phyloP scores from a whole-genome alignment of 2,888 invertebrate genomes.

The Trichogramma dendrolimi region DNA sequence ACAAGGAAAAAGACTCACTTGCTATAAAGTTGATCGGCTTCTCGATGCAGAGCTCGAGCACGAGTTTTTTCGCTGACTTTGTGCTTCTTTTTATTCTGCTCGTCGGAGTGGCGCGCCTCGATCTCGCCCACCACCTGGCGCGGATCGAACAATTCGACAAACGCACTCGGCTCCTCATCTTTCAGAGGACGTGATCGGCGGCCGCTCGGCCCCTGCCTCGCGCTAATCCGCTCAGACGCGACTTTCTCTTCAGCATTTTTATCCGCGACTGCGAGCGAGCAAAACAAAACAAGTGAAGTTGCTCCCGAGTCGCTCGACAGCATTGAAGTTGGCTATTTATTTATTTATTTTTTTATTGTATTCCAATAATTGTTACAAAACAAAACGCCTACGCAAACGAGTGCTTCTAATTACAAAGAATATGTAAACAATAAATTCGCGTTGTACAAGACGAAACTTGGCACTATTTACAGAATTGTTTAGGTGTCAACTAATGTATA shows the following conservation, averaged over 20 bases:
- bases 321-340: too few relatives aligned
- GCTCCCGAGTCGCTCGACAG: too few relatives aligned
- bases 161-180: not conserved
- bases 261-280: not conserved
- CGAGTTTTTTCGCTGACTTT: conserved; percentile 32
- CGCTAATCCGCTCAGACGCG: conserved; percentile 3
- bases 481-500: not conserved
- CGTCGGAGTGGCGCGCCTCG: conserved; percentile 8
- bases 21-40: conserved; percentile 40
- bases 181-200: conserved; percentile 6
- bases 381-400: too few relatives aligned
- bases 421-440: too few relatives aligned
- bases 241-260: not conserved
- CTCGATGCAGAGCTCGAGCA: conserved; percentile 40
- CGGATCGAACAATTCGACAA: conserved; percentile 1
- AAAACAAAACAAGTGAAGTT: conserved; percentile 1
- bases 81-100: not conserved
- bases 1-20: conserved; percentile 7
- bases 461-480: conserved; percentile 1
- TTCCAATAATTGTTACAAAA: too few relatives aligned
- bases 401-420: too few relatives aligned
- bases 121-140: conserved; percentile 10
- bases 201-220: not conserved
- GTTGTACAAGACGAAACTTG: too few relatives aligned
- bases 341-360: too few relatives aligned